Evolutionary conservation across 2,113 vertebrate genomes (phyloP).

Genomic region (Melanotaenia duboulayi): DNA sequence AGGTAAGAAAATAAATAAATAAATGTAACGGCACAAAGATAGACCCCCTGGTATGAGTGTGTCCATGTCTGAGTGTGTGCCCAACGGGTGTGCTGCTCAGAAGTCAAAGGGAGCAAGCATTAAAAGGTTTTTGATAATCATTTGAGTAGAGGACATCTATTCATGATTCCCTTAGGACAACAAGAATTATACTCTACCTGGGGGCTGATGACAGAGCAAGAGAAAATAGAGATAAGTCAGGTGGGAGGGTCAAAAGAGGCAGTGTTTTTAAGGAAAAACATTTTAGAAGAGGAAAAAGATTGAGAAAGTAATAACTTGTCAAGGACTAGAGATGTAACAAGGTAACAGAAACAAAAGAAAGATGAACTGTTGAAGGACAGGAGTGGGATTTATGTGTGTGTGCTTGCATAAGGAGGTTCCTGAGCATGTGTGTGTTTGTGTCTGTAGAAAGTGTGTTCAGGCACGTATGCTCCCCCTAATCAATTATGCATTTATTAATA

Average conservation of each 20-base stretch:
- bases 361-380: conserved; percentile 15
- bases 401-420: conserved; percentile 31
- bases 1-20: conserved; percentile 30
- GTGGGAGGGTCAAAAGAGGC: conserved; percentile 55
- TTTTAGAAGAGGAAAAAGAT: conserved; percentile 21
- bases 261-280: conserved; percentile 41
- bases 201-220: conserved; percentile 69
- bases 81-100: conserved; percentile 66
- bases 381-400: conserved; percentile 23
- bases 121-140: conserved; percentile 86
- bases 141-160: conserved; percentile 82
- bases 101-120: conserved; percentile 76
- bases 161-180: conserved; percentile 81
- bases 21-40: conserved; percentile 31
- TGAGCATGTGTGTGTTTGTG: conserved; percentile 53
- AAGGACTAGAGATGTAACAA: conserved; percentile 49
- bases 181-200: conserved; percentile 80
- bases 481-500: conserved; percentile 85
- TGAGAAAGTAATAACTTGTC: conserved; percentile 43
- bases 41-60: conserved; percentile 31
- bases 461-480: conserved; percentile 76
- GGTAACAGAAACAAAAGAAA: conserved; percentile 35
- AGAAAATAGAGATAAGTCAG: conserved; percentile 48
- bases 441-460: conserved; percentile 70
- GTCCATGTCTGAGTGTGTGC: conserved; percentile 50